Evolutionary conservation across 2,113 vertebrate species (phyloP), one percentile per base, ranked within the genome.

Genomic region (Phalacrocorax pelagicus): DNA sequence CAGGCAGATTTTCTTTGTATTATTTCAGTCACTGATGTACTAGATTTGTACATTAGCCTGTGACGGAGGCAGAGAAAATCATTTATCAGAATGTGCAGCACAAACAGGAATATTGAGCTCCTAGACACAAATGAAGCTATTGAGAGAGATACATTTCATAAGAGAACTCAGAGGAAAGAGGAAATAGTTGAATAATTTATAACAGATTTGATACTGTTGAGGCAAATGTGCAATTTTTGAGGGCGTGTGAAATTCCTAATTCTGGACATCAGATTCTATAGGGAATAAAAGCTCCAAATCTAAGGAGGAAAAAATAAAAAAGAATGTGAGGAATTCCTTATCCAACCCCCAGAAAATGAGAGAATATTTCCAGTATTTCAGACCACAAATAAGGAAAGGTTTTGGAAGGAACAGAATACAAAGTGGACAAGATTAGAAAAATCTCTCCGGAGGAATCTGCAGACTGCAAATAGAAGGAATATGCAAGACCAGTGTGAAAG

Each of bases 111-210:
- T 85, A 79, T 29, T 69, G 86, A 95, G 61, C 36, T 96, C 58
- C 74, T 49, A 71, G 70, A 91, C 63, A 85, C 29, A 91, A 95
- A 89, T 75, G 57, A 91, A 91, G 62, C 73, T 82, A 65, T 75
- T 94, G 78, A 87, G 61, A 84, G 95, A 67, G 52, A 87, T 16
- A 71, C 1, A n/a, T 96, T 95, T 95, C 81, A 80, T 80, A 85
- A 87, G 11, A 90, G 57, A 96, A 78, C 52, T 81, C 57, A 24
- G n/a, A 95, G 52, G 26, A 88, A 88, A 66, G 36, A 66, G 51
- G 44, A 92, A 92, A 92, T 24, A 89, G 24, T 72, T 90, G 65
- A 84, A 90, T 90, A 90, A 91, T 88, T 94, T 90, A 80, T 65
- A 91, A 89, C 44, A 82, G 57, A 92, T 87, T 77, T 70, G 6